Evolutionary conservation across 2,888 invertebrate genomes (phyloP).

Genomic region (Cephus rjabovi): DNA sequence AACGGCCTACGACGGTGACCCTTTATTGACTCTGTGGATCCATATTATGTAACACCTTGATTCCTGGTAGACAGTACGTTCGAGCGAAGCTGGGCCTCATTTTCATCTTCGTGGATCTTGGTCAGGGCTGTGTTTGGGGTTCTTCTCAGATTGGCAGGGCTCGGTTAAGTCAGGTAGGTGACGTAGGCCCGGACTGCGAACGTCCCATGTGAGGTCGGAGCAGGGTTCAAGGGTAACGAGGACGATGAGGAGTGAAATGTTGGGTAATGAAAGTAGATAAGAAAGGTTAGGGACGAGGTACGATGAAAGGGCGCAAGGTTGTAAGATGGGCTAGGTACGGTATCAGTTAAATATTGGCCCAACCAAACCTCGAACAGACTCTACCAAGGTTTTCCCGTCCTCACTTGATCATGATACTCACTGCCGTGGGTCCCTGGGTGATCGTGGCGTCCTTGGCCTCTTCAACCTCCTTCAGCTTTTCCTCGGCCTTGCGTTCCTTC

Average conservation of each 20-base stretch:
- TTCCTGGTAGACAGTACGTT: not conserved
- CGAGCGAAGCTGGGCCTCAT: not conserved
- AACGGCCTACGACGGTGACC: not conserved
- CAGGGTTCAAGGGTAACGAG: not conserved
- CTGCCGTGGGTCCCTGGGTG: conserved; percentile 57
- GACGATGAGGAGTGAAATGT: not conserved
- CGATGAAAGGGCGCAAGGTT: not conserved
- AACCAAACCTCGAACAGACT: conserved; percentile 59
- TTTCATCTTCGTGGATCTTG: not conserved
- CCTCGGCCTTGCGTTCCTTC: conserved; percentile 90
- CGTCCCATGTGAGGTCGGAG: not conserved
- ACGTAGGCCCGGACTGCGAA: not conserved
- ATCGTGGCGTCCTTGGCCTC: conserved; percentile 54
- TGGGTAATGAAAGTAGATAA: not conserved
- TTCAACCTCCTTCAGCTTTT: conserved; percentile 74
- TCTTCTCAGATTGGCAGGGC: not conserved
- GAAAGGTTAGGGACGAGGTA: not conserved
- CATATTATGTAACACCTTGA: not conserved
- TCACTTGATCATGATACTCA: conserved; percentile 65
- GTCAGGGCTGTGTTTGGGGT: not conserved
- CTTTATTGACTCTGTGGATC: not conserved
- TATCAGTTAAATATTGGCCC: conserved; percentile 20
- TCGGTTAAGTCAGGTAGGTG: not conserved
- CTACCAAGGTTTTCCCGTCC: conserved; percentile 61
- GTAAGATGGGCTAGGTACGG: not conserved